A percentile compares a stretch with the other conserved stretches of the same genome.
Evolutionary conservation across 92 coral and sea anemone species (phyloP).

Genomic region (Muricea muricata): DNA sequence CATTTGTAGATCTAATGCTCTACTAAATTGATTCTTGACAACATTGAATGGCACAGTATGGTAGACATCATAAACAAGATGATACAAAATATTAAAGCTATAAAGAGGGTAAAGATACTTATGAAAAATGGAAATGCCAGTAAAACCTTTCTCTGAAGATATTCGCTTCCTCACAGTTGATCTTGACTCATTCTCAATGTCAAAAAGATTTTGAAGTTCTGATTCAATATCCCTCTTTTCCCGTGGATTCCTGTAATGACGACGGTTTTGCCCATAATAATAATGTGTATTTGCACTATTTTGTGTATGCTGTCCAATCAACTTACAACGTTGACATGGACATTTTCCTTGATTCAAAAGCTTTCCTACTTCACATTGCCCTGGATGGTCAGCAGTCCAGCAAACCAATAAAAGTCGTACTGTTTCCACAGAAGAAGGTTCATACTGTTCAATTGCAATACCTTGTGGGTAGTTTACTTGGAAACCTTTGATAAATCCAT

Average conservation of each 20-base stretch:
- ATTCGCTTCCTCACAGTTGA: conserved; percentile 54
- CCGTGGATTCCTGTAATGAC: conserved; percentile 66
- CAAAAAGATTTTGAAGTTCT: conserved; percentile 43
- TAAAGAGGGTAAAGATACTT: conserved; percentile 71
- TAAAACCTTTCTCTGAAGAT: conserved; percentile 70
- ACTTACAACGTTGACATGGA: conserved; percentile 71
- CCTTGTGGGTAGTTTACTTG: conserved; percentile 47
- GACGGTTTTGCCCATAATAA: conserved; percentile 73
- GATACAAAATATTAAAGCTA: conserved; percentile 71
- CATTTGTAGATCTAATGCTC: conserved; percentile 54
- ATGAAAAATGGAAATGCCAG: conserved; percentile 66
- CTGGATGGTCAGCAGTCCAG: conserved; percentile 78
- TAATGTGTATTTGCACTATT: conserved; percentile 54
- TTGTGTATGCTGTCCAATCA: conserved; percentile 60
- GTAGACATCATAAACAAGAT: conserved; percentile 68
- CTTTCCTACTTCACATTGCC: conserved; percentile 71
- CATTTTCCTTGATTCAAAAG: conserved; percentile 72
- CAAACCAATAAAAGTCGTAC: conserved; percentile 32
- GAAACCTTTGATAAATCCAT: conserved; percentile 63
- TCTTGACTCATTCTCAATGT: conserved; percentile 67
- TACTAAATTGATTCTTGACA: conserved; percentile 61
- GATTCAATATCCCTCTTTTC: conserved; percentile 55
- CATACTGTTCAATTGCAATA: conserved; percentile 16
- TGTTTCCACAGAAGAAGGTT: conserved; percentile 8
- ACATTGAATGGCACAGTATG: conserved; percentile 73